Conservation (phyloP, 2,113 vertebrate species). For the Xiphophorus maculatus region DNA sequence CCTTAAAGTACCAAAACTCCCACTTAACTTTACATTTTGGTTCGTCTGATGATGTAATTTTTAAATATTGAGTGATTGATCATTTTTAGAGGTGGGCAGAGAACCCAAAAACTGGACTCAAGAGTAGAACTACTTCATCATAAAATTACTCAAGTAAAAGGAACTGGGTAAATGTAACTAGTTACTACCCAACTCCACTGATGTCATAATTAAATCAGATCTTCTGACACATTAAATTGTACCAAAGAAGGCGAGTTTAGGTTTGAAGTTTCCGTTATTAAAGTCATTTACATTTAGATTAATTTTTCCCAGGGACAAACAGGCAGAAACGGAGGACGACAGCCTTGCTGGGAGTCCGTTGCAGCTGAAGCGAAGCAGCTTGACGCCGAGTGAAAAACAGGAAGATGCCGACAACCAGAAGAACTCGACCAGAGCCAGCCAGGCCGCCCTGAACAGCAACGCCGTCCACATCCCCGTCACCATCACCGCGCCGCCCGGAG, state of each 20-base stretch:
- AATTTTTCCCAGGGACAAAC: constrained; percentile 79
- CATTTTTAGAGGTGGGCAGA: no score
- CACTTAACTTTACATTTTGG: no score
- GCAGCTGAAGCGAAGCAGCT: constrained; percentile 60
- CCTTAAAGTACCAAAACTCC: no score
- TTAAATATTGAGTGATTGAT: no score
- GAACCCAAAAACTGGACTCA: no score
- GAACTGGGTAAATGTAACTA: no score
- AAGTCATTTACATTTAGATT: not conserved
- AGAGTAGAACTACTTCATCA: no score
- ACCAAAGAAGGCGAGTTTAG: not conserved
- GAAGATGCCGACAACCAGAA: constrained; percentile 95
- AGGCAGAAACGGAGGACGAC: constrained; percentile 79
- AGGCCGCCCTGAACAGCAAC: constrained; percentile 80
- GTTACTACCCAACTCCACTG: no score
- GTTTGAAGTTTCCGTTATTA: not conserved
- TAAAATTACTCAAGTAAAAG: no score
- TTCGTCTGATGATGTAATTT: no score
- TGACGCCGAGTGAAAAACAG: constrained; percentile 84
- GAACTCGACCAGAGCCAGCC: constrained; percentile 88
- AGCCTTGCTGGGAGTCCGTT: constrained; percentile 67
- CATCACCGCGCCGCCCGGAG: constrained; percentile 76
- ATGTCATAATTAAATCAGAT: no score
- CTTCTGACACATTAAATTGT: no score
- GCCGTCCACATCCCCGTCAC: constrained; percentile 87